Base-by-base conservation (phyloP, 2,797 vertebrate species). In the Apodemus agrarius region DNA sequence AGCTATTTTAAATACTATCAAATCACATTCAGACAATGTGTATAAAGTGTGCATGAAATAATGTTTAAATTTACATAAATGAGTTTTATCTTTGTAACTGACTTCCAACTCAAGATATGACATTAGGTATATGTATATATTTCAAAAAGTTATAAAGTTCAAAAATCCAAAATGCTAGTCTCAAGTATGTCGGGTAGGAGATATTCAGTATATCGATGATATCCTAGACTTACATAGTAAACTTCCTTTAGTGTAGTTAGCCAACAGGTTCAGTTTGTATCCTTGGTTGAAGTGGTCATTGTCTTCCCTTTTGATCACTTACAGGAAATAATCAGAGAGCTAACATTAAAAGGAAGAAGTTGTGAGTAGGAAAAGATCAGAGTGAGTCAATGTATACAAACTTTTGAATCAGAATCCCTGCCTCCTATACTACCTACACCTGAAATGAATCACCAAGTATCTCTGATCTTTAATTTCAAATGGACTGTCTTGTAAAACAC, bases 281-380 rank as follows among this genome's bases (percentile, higher is more conserved):
- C 91, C 8, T 90, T 37, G 40, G 8, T 90, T 19, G 92, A 63
- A 81, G 52, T 59, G 74, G 43, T 59, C 65, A 88, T 37, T 89
- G 84, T 79, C 40, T 10, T 59, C 80, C n/a, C 14, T 91, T 81
- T 63, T 92, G 54, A 95, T 91, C 49, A 83, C 57, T 92, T 81
- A 85, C 6, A 81, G 43, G 34, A 26, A 86, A 83, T 94, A 91
- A 67, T 79, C 7, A 29, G 63, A 37, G 49, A 81, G 31, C 54
- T 88, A 85, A 22, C 19, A 82, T 88, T 86, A 89, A 93, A 97
- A 78, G 86, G 96, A 34, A 93, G n/a, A 83, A 87, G 4, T 19
- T 83, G 19, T 11, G 13, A 9, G 3, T 54, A 93, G 46, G 5
- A 91, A 89, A 96, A 76, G 19, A 59, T 29, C 43, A 46, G 29